Evolutionary conservation across 2,888 invertebrate species (phyloP).

Genomic region (Agonopterix alstromeriana): DNA sequence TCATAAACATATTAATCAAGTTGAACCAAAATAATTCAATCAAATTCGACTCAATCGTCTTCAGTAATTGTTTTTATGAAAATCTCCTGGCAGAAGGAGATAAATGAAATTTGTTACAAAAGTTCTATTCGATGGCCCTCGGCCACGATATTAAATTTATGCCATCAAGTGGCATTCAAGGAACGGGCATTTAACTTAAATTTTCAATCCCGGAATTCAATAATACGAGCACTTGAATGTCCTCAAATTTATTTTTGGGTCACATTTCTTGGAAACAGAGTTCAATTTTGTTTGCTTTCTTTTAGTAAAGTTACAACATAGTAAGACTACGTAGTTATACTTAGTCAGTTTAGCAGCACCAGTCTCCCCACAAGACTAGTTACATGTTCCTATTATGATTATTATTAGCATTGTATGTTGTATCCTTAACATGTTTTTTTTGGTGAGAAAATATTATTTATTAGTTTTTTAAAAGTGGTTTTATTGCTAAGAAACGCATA

Average conservation of each 20-base stretch:
- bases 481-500: too few relatives aligned
- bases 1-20: neutral
- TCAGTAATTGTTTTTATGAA: conserved; percentile 64
- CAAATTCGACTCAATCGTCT: conserved; percentile 52
- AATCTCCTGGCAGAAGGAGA: conserved; percentile 55
- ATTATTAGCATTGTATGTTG: too few relatives aligned
- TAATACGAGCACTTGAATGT: conserved; percentile 28
- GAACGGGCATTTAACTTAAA: conserved; percentile 60
- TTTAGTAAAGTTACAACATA: neutral
- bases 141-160: conserved; percentile 72
- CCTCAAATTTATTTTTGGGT: conserved; percentile 4
- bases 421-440: too few relatives aligned
- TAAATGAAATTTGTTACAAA: conserved; percentile 74
- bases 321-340: too few relatives aligned
- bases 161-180: conserved; percentile 64
- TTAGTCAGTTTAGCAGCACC: too few relatives aligned
- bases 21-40: conserved; percentile 23
- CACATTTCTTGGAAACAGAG: neutral
- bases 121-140: conserved; percentile 53
- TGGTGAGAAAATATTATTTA: too few relatives aligned
- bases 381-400: too few relatives aligned
- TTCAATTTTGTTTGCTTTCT: neutral
- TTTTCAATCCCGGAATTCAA: conserved; percentile 56
- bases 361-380: too few relatives aligned
- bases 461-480: too few relatives aligned